Evolutionary conservation across 2,888 invertebrate genomes (phyloP).

Genomic region (Endomychus coccineus): DNA sequence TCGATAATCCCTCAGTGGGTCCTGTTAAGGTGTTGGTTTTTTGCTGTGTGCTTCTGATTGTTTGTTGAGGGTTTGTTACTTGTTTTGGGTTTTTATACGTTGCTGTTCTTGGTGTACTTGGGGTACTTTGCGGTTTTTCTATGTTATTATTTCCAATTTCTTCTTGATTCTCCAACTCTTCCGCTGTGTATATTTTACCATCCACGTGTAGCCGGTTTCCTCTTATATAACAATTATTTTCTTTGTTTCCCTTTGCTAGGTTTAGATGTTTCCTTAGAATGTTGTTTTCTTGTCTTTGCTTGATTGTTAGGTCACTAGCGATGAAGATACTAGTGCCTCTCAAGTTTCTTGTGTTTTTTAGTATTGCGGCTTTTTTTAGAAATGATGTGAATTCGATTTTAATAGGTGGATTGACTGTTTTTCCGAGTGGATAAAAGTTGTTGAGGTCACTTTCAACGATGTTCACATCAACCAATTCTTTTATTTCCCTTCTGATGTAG

Average conservation of each 20-base stretch:
- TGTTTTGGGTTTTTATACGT: too few species aligned
- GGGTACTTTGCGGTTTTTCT: too few species aligned
- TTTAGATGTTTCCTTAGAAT: background rate
- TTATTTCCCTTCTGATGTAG: background rate
- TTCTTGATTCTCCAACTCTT: too few species aligned
- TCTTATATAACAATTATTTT: background rate
- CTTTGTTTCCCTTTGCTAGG: constrained; percentile 1
- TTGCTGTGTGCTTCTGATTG: too few species aligned
- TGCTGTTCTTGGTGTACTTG: too few species aligned
- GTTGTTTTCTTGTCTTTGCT: background rate
- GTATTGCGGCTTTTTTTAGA: background rate
- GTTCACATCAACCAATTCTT: background rate
- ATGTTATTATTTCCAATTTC: too few species aligned
- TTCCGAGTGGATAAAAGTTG: background rate
- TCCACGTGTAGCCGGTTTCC: too few species aligned
- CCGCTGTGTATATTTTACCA: too few species aligned
- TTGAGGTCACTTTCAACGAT: background rate
- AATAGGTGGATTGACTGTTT: background rate
- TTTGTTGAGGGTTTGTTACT: too few species aligned
- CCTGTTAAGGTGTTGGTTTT: too few species aligned
- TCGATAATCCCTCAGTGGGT: too few species aligned
- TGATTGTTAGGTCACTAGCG: background rate
- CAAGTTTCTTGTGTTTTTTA: background rate
- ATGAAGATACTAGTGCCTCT: constrained; percentile 1
- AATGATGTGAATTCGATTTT: constrained; percentile 1